Evolutionary conservation across 2,797 vertebrate species (phyloP).

Genomic region (Hirundo rustica): DNA sequence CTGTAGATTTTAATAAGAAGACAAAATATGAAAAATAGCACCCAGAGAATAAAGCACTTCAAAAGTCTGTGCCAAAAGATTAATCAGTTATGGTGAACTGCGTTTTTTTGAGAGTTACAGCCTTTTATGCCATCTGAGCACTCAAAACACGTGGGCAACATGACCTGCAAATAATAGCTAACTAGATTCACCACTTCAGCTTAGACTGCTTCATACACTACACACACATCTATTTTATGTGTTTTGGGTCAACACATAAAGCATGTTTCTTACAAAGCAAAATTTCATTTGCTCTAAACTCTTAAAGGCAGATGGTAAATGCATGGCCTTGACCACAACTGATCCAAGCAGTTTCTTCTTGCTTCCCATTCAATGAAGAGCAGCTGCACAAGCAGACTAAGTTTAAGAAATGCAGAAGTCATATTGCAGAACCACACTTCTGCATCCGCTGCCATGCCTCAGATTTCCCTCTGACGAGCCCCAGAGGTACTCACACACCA

Average conservation of each 20-base stretch:
- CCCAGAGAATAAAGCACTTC: slow-evolving; percentile 48
- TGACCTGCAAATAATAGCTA: slow-evolving; percentile 22
- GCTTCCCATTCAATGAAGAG: not conserved
- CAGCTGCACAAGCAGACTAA: not conserved
- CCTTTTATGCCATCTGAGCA: not conserved
- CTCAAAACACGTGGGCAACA: slow-evolving; percentile 14
- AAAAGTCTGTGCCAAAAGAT: slow-evolving; percentile 51
- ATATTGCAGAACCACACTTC: not conserved
- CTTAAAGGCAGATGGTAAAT: not conserved
- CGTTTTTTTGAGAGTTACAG: slow-evolving; percentile 21
- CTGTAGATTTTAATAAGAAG: slow-evolving; percentile 27
- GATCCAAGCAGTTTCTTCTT: not conserved
- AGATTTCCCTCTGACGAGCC: not conserved
- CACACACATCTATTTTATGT: not conserved
- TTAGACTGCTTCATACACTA: not conserved
- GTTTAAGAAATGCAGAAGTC: not conserved
- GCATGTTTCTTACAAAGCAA: not conserved
- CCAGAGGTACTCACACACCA: not conserved
- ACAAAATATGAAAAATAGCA: slow-evolving; percentile 59
- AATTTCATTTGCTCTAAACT: not conserved
- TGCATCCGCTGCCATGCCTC: not conserved
- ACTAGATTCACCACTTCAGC: not conserved
- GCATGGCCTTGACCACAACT: not conserved
- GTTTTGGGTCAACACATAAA: not conserved
- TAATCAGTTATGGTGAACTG: slow-evolving; percentile 46